Conservation (phyloP, 1,140 invertebrate genomes). For the Hyles euphorbiae region DNA sequence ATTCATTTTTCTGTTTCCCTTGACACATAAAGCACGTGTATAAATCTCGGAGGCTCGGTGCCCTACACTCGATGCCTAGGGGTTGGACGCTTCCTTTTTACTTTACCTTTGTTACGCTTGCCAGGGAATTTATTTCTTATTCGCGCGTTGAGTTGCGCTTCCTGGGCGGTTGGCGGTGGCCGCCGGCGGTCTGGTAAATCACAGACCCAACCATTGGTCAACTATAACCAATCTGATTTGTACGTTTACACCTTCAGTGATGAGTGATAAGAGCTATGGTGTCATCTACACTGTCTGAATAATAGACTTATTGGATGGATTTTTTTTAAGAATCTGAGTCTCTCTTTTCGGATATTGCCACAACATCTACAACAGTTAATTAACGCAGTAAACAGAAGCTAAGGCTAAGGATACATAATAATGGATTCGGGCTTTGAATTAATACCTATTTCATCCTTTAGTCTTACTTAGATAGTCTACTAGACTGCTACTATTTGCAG, state of each 20-base stretch:
- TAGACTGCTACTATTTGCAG: too few relatives aligned
- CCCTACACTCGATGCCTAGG: constrained; percentile 29
- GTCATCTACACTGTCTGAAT: too few relatives aligned
- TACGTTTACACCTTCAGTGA: background rate
- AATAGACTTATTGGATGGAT: too few relatives aligned
- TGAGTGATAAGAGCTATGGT: too few relatives aligned
- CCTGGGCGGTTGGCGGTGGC: constrained; percentile 65
- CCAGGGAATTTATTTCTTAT: constrained; percentile 69
- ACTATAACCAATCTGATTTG: background rate
- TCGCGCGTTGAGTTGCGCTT: constrained; percentile 66
- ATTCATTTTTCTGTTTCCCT: constrained; percentile 27
- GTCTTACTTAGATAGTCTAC: too few relatives aligned
- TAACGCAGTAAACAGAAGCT: too few relatives aligned
- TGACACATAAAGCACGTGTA: constrained; percentile 41
- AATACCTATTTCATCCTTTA: too few relatives aligned
- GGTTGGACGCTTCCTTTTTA: constrained; percentile 54
- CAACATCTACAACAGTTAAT: too few relatives aligned
- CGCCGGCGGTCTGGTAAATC: constrained; percentile 33
- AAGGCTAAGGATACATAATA: too few relatives aligned
- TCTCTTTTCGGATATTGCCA: too few relatives aligned
- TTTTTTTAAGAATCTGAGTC: too few relatives aligned
- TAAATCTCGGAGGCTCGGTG: constrained; percentile 36
- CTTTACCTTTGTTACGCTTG: constrained; percentile 72
- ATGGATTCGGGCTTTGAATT: too few relatives aligned
- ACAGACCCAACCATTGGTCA: constrained; percentile 7